Conservation (phyloP, 1,140 invertebrate species). For the Eulimnadia texana region DNA sequence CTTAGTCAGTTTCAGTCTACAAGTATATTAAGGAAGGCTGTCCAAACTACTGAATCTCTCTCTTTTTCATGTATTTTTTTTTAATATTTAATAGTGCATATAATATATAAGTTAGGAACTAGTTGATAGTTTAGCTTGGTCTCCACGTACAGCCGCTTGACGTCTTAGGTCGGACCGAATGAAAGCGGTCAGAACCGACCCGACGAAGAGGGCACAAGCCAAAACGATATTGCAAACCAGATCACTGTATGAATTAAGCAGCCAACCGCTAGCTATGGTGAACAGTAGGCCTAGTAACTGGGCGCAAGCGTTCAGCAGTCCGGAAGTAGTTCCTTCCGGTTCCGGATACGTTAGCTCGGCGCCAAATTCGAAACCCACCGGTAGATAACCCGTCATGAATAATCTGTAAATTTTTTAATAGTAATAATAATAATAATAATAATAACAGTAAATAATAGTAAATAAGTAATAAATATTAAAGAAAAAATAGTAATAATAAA, state of each 20-base stretch:
- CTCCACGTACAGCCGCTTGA: slow-evolving; percentile 57
- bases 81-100: too few species aligned
- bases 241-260: slow-evolving; percentile 8
- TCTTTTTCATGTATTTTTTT: too few species aligned
- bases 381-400: slow-evolving; percentile 49
- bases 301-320: slow-evolving; percentile 36
- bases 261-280: slow-evolving; percentile 10
- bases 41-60: too few species aligned
- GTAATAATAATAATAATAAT: background rate
- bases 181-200: slow-evolving; percentile 48
- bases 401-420: slow-evolving; percentile 28
- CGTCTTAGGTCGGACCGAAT: slow-evolving; percentile 58
- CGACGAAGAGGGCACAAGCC: slow-evolving; percentile 37
- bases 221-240: slow-evolving; percentile 20
- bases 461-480: background rate
- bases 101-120: too few species aligned
- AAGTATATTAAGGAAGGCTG: too few species aligned
- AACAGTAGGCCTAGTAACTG: slow-evolving; percentile 28
- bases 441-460: background rate
- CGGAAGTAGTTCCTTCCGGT: slow-evolving; percentile 38
- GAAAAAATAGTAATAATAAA: too few species aligned
- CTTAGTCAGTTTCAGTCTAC: too few species aligned
- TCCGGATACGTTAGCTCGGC: slow-evolving; percentile 47
- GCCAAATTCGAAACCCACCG: slow-evolving; percentile 49
- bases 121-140: too few species aligned